A percentile compares a stretch with the other conserved stretches of the same genome.
Evolutionary conservation across 2,888 invertebrate species (phyloP).

Genomic region (Aphelenchoides bicaudatus): DNA sequence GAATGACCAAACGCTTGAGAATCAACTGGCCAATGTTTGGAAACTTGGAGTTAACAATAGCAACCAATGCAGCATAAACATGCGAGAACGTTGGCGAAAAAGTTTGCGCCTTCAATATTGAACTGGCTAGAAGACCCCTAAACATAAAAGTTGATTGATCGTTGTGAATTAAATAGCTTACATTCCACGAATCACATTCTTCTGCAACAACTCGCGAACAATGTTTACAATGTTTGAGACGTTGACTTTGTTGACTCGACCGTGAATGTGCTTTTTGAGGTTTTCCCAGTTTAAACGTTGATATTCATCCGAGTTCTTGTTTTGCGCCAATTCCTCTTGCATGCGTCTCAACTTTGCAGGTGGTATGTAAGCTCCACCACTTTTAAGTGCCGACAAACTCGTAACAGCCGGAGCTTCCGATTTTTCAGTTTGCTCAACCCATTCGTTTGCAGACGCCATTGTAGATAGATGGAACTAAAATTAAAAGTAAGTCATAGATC

Average conservation of each 20-base stretch:
- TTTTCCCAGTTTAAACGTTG: slow-evolving; percentile 98
- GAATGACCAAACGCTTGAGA: slow-evolving; percentile 81
- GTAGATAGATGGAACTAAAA: no score
- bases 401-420: no score
- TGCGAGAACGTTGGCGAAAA: slow-evolving; percentile 95
- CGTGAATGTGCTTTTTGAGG: slow-evolving; percentile 94
- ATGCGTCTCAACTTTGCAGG: slow-evolving; percentile 89
- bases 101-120: slow-evolving; percentile 92
- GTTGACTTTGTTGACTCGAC: slow-evolving; percentile 95
- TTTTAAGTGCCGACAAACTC: no score
- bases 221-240: slow-evolving; percentile 82
- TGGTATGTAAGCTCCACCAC: slow-evolving; percentile 81
- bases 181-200: slow-evolving; percentile 90
- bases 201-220: slow-evolving; percentile 82
- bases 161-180: slow-evolving; percentile 54
- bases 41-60: slow-evolving; percentile 93
- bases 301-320: slow-evolving; percentile 83
- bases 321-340: slow-evolving; percentile 84
- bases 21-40: slow-evolving; percentile 92
- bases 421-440: no score
- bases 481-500: no score
- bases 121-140: slow-evolving; percentile 80
- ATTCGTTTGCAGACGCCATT: no score
- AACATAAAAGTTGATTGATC: no score
- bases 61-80: slow-evolving; percentile 90